Conservation (phyloP, 2,113 vertebrate species). For the Helogale parvula region DNA sequence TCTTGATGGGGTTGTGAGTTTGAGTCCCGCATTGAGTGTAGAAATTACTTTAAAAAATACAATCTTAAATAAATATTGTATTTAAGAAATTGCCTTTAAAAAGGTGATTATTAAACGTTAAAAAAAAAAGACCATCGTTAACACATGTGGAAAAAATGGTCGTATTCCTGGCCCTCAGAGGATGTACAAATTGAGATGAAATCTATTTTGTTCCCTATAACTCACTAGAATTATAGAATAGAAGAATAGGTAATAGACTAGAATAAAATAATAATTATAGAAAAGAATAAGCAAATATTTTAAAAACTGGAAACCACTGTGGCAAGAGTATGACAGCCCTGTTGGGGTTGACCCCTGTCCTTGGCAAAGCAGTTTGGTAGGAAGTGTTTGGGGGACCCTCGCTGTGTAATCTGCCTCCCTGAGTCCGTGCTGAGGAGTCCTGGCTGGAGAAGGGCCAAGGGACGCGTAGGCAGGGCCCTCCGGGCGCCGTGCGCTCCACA, state of each 20-base stretch:
- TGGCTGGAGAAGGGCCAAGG: not conserved
- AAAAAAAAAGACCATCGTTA: not conserved
- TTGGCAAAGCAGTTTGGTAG: not conserved
- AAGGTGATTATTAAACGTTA: too few relatives aligned
- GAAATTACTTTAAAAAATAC: too few relatives aligned
- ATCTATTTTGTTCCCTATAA: not conserved
- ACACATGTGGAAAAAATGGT: not conserved
- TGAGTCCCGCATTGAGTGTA: too few relatives aligned
- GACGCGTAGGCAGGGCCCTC: not conserved
- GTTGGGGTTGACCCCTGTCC: not conserved
- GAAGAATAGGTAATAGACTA: too few relatives aligned
- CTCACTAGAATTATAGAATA: too few relatives aligned
- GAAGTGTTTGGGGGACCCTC: too few relatives aligned
- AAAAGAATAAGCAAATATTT: not conserved
- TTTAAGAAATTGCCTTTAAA: too few relatives aligned
- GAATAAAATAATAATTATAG: too few relatives aligned
- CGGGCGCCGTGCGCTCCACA: accelerated
- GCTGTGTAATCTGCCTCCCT: too few relatives aligned
- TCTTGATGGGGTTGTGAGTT: too few relatives aligned
- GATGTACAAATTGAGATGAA: not conserved
- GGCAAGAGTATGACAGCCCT: not conserved
- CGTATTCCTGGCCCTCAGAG: not conserved
- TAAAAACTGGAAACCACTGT: not conserved
- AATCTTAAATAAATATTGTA: too few relatives aligned
- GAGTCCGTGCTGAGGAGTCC: not conserved